Percentiles rank a stretch among this genome's conserved stretches.
phyloP scores from a whole-genome alignment of 2,888 invertebrate species.

The Polymixis flavicincta region DNA sequence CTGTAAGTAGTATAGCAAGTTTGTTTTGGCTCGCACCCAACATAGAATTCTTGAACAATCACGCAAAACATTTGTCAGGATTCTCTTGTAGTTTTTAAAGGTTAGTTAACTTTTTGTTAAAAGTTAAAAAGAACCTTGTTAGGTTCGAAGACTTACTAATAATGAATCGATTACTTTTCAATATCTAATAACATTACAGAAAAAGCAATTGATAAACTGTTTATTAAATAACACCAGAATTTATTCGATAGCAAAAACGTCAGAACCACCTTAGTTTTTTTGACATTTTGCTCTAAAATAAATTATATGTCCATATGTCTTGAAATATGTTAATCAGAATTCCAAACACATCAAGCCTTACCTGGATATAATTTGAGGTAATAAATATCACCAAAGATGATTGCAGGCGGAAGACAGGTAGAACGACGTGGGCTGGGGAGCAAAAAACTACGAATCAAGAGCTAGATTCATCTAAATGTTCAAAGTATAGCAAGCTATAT shows the following conservation, averaged over 20 bases:
- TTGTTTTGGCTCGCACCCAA: conserved; percentile 59
- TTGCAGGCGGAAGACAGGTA: not conserved
- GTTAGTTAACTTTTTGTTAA: conserved; percentile 15
- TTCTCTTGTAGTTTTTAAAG: conserved; percentile 7
- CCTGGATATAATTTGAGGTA: conserved; percentile 43
- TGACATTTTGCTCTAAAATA: no score
- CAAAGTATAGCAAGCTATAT: no score
- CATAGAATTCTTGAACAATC: conserved; percentile 39
- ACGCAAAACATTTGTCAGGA: conserved; percentile 15
- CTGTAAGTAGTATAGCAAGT: no score
- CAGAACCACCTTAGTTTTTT: not conserved
- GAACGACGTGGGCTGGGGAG: not conserved
- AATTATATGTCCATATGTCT: not conserved
- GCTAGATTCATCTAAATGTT: not conserved
- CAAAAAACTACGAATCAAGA: conserved; percentile 19
- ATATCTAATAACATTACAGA: not conserved
- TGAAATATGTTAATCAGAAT: not conserved
- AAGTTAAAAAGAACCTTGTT: no score
- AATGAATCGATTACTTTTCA: not conserved
- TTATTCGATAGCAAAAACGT: not conserved
- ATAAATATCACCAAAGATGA: conserved; percentile 36
- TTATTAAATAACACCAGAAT: not conserved
- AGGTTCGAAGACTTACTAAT: conserved; percentile 13
- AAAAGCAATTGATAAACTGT: not conserved
- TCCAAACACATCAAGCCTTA: not conserved